Evolutionary conservation across 1,140 invertebrate genomes (phyloP), one percentile per base, ranked within the genome.

Genomic region (Pachyrhynchus sulphureomaculatus): DNA sequence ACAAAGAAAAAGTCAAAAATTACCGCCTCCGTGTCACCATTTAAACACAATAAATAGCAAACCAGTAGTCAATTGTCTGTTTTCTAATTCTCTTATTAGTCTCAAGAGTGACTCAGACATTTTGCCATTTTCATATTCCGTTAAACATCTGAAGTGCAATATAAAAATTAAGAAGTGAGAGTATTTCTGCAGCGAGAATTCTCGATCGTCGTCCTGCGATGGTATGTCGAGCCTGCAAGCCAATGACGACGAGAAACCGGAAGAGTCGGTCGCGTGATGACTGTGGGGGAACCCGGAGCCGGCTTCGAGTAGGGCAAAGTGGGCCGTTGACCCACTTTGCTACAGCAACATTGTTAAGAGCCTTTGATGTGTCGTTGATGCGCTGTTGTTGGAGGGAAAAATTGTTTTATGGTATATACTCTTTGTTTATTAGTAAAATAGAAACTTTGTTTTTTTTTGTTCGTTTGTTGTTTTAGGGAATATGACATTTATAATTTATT

Each of bases 311-410:
- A 58, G 44, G 67, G 47, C 48, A 56, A 71, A 71, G 64, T 71
- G 52, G 70, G 66, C 64, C 70, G 65, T 34, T 60, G 70, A 66
- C 60, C 70, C 62, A 71, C 70, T 69, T 61, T 9, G 5, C 13
- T 41, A 55, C n/a, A n/a, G 57, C 34, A 54, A 44, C 48, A 53
- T 51, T 53, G 41, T 53, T 48, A 18, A 37, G 52, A 44, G 59
- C 53, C 63, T 52, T 20, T 37, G 51, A 37, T 42, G 24, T 55
- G 34, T 34, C 21, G 37, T 55, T 17, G 32, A 48, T 39, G 26
- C 29, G 26, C 8, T 34, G 26, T 36, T 56, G 41, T 36, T 29
- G 53, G 53, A 6, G 12, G 26, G 12, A 29, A 29, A 29, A 29
- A 10, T 9, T 29, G 1, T 9, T 29, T n/a, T n/a, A n/a, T n/a